Evolutionary conservation across 2,888 invertebrate species (phyloP).

Genomic region (Omphaloscelis lunosa): DNA sequence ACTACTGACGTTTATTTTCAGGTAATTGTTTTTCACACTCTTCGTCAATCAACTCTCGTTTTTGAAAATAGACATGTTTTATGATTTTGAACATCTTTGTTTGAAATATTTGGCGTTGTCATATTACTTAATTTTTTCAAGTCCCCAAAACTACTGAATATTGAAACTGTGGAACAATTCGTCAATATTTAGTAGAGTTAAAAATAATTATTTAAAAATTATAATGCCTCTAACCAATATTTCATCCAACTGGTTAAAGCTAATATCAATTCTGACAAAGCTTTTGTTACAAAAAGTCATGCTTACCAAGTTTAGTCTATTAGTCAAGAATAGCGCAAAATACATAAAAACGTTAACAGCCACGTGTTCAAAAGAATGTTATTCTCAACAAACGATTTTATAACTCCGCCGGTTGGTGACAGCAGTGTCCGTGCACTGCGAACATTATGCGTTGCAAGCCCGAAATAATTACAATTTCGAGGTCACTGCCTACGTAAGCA

Average conservation of each 20-base stretch:
- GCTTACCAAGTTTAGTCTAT: background rate
- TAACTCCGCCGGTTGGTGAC: constrained; percentile 65
- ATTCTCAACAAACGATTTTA: constrained; percentile 49
- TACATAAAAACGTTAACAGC: constrained; percentile 30
- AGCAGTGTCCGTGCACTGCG: constrained; percentile 67
- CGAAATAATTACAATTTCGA: constrained; percentile 85
- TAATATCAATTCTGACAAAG: background rate
- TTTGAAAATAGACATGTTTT: constrained; percentile 13
- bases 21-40: constrained; percentile 15
- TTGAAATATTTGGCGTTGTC: no score
- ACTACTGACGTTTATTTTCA: background rate
- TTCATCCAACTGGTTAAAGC: background rate
- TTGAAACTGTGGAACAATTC: background rate
- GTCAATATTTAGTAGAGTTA: no score
- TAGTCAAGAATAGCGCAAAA: background rate
- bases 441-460: constrained; percentile 72
- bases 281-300: background rate
- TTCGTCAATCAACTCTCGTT: constrained; percentile 14
- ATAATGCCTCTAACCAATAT: background rate
- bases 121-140: background rate
- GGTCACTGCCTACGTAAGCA: constrained; percentile 82
- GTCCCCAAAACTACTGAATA: background rate
- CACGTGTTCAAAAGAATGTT: constrained; percentile 49
- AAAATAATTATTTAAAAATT: background rate
- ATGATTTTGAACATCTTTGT: background rate